phyloP scores from a whole-genome alignment of 53 echinoderm and acorn worm species.

The Glandiceps talaboti region DNA sequence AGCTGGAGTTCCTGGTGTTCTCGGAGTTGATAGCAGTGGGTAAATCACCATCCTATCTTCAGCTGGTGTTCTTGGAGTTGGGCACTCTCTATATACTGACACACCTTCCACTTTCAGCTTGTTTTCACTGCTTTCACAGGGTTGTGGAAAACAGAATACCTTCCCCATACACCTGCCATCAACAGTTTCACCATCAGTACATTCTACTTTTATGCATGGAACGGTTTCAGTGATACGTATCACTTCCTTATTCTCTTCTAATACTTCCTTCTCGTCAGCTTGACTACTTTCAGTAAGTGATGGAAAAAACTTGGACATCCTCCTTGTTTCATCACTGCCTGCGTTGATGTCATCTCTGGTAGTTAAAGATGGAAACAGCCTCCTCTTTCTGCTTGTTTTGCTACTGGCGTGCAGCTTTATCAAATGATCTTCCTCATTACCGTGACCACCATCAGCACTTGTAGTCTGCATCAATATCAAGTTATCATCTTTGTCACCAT shows the following conservation, averaged over 20 bases:
- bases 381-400: neutral
- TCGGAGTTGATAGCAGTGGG: neutral
- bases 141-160: too few relatives aligned
- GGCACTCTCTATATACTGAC: constrained; percentile 33
- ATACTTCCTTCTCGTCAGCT: neutral
- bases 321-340: neutral
- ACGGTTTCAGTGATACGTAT: neutral
- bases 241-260: neutral
- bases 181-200: neutral
- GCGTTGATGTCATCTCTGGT: neutral
- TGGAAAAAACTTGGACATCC: neutral
- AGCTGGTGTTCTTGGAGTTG: too few relatives aligned
- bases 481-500: neutral
- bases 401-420: too few relatives aligned
- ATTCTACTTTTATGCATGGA: neutral
- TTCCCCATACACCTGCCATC: neutral
- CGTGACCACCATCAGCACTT: neutral
- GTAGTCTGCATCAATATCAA: neutral
- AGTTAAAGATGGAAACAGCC: neutral
- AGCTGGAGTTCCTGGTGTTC: neutral
- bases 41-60: neutral
- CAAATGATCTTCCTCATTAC: neutral
- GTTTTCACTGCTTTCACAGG: too few relatives aligned
- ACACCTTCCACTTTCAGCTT: constrained; percentile 13
- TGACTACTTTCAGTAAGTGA: neutral